Conservation (phyloP, 2,888 invertebrate species). For the Melanotus villosus region DNA sequence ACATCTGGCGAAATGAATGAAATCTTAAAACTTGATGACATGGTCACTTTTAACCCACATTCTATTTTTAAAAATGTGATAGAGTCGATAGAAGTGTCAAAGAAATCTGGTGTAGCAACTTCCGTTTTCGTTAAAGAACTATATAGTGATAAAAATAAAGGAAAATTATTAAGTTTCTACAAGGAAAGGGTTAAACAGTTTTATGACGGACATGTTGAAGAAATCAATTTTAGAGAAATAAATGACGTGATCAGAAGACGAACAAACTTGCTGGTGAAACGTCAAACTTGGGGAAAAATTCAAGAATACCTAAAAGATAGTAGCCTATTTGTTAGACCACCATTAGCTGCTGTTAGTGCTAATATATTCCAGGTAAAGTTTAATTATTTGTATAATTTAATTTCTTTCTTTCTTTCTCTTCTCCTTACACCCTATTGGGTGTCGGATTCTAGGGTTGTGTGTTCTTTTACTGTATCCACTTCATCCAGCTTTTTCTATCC, state of each 20-base stretch:
- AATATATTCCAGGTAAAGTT: conserved; percentile 82
- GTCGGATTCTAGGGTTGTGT: no score
- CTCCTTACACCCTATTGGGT: no score
- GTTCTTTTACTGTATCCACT: no score
- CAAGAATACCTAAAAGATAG: conserved; percentile 83
- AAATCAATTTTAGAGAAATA: conserved; percentile 86
- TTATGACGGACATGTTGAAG: conserved; percentile 89
- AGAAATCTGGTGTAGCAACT: conserved; percentile 81
- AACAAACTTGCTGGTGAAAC: conserved; percentile 84
- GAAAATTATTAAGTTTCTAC: conserved; percentile 87
- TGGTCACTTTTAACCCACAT: conserved; percentile 92
- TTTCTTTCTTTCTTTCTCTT: no score
- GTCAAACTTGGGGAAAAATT: conserved; percentile 84
- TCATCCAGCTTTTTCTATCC: no score
- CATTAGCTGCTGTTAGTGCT: conserved; percentile 85
- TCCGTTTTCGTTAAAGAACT: conserved; percentile 87
- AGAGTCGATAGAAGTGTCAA: conserved; percentile 80
- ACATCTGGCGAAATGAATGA: conserved; percentile 94
- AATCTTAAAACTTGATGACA: conserved; percentile 86
- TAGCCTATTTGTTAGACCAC: conserved; percentile 80
- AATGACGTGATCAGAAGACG: conserved; percentile 86
- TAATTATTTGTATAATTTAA: not conserved
- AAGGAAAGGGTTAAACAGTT: conserved; percentile 90
- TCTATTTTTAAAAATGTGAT: conserved; percentile 89
- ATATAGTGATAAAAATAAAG: conserved; percentile 85